These are phyloP conservation scores for Theonella swinhoei DNA, from an alignment of 37 sponge, comb jelly and placozoan species.

Conservation along the genomic window DNA sequence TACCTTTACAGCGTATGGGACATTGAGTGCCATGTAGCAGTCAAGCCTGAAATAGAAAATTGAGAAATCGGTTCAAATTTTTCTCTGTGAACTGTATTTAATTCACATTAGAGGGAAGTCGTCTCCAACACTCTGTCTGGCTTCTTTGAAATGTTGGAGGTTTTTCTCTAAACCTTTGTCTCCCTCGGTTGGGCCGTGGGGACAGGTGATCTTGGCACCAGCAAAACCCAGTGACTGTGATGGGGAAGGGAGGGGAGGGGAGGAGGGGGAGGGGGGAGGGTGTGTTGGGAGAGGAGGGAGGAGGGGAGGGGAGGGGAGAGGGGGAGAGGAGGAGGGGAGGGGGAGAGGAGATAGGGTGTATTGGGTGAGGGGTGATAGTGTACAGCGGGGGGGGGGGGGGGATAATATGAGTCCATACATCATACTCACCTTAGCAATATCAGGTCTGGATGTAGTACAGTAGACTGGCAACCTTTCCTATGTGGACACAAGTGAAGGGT, in stretches of 20 bases:
- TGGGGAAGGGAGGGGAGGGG: background rate
- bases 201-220: conserved; percentile 88
- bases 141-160: conserved; percentile 65
- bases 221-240: conserved; percentile 79
- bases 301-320: background rate
- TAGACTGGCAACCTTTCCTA: conserved; percentile 71
- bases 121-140: conserved; percentile 76
- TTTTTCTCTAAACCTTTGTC: conserved; percentile 76
- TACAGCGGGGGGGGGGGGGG: background rate
- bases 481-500: background rate
- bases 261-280: background rate
- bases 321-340: background rate
- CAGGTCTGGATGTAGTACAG: conserved; percentile 71
- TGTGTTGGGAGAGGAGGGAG: background rate
- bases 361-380: background rate
- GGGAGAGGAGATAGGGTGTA: background rate
- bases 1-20: conserved; percentile 80
- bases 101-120: conserved; percentile 89
- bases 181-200: conserved; percentile 84
- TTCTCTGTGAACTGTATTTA: background rate
- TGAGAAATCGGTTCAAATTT: background rate
- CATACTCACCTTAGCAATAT: conserved; percentile 61
- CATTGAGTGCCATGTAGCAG: conserved; percentile 89
- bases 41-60: conserved; percentile 66
- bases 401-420: background rate